Evolutionary conservation across 2,113 vertebrate genomes (phyloP), one percentile per base, ranked within the genome.

Genomic region (Myodes glareolus): DNA sequence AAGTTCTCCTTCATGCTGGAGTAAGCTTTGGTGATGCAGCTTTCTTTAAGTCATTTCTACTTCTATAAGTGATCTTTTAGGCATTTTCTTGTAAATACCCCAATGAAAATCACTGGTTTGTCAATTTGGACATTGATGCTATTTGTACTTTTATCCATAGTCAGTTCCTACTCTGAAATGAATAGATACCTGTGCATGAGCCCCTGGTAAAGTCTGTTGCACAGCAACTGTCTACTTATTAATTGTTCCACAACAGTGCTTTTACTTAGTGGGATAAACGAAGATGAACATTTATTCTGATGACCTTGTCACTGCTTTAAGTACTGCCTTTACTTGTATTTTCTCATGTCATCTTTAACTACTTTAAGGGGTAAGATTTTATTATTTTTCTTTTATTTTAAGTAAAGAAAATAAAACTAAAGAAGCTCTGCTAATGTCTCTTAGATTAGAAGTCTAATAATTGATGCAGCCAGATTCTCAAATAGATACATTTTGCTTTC

Each of bases 331-430:
- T 65, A 77, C 11, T 14, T 65, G 31, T 16, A 76, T 72, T 94
- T 84, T 70, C 42, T 95, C 13, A 87, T 96, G 92, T 87, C 52
- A 17, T 88, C 21, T 33, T 81, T 88, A 84, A n/a, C 65, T 87
- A 81, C 16, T 42, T 92, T 58, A 82, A 58, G 42, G 65, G 25
- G 4, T 42, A 95, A 95, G 33, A 67, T 47, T 4, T 0, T 80
- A n/a, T 45, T 58, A 14, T 73, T 50, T 92, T 89, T 88, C 36
- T 10, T 55, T 10, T 55, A 23, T 12, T 88, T 70, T 72, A 77
- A 39, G 27, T 63, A 39, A 81, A 42, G 39, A 58, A 82, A 81
- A 68, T 36, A 76, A 86, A 55, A 81, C 45, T 73, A n/a, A 68
- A 25, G 76, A 19, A 70, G 16, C 14, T 42, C 67, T 88, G 11